phyloP scores from a whole-genome alignment of 2,888 invertebrate genomes.

The Sipha maydis region DNA sequence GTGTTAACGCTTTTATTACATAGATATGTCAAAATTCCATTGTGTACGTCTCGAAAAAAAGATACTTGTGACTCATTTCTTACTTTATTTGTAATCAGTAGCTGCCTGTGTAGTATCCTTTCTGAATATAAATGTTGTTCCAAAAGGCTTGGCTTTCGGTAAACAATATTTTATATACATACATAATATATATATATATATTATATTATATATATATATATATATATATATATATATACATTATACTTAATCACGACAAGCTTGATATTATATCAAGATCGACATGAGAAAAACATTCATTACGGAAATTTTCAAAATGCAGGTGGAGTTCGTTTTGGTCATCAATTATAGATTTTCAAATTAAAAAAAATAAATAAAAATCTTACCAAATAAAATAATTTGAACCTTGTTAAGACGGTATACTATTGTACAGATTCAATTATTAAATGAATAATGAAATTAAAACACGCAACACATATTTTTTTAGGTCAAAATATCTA shows the following conservation, averaged over 20 bases:
- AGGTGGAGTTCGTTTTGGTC: conserved; percentile 60
- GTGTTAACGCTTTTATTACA: conserved; percentile 61
- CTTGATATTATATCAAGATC: conserved; percentile 33
- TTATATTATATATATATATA: not conserved
- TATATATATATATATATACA: conserved; percentile 16
- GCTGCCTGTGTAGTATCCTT: conserved; percentile 62
- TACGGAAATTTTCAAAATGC: conserved; percentile 51
- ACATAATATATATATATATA: not conserved
- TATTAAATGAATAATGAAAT: conserved; percentile 9
- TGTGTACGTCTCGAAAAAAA: conserved; percentile 62
- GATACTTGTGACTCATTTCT: conserved; percentile 60
- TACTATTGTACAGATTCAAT: not conserved
- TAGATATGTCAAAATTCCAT: conserved; percentile 61
- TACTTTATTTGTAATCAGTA: conserved; percentile 61
- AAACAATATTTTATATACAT: conserved; percentile 15
- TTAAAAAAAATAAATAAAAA: too few relatives aligned
- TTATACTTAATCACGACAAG: conserved; percentile 27
- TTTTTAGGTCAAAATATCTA: not conserved
- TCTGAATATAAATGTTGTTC: conserved; percentile 46
- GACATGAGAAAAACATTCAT: conserved; percentile 25
- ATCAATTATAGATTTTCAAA: not conserved
- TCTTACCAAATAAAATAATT: conserved; percentile 3
- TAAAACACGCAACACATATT: conserved; percentile 56
- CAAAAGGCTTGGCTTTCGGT: conserved; percentile 61
- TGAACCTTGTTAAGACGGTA: conserved; percentile 1